Evolutionary conservation across 2,797 vertebrate genomes (phyloP).

Genomic region (Oreortyx pictus): DNA sequence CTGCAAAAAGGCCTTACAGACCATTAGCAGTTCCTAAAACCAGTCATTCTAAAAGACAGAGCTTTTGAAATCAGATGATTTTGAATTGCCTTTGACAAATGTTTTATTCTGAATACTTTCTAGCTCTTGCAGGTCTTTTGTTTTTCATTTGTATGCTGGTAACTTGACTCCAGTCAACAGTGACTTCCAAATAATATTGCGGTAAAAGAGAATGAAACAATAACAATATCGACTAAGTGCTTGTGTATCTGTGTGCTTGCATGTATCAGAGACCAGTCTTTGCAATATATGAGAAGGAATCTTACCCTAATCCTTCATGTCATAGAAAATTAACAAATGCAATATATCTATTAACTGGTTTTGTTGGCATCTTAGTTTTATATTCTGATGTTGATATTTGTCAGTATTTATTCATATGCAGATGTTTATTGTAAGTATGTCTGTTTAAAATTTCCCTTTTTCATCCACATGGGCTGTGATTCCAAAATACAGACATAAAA

Average conservation of each 20-base stretch:
- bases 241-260: not conserved
- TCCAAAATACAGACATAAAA: not conserved
- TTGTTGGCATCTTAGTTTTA: not conserved
- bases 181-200: not conserved
- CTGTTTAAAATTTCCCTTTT: not conserved
- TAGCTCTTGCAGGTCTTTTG: not conserved
- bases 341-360: not conserved
- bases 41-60: not conserved
- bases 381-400: not conserved
- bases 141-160: not conserved
- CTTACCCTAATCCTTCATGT: not conserved
- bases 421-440: not conserved
- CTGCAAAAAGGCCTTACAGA: not conserved
- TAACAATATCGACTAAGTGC: not conserved
- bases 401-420: not conserved
- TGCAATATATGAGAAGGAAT: not conserved
- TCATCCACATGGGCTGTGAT: not conserved
- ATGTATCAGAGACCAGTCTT: too few relatives aligned
- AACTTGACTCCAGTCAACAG: not conserved
- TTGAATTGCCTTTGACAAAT: not conserved
- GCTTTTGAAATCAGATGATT: not conserved
- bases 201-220: not conserved
- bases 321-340: not conserved
- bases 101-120: not conserved
- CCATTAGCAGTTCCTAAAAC: slow-evolving; percentile 13